These are phyloP conservation scores for Himalopsyche kuldschensis DNA, from an alignment of 2,888 invertebrate species.

Conservation along the genomic window DNA sequence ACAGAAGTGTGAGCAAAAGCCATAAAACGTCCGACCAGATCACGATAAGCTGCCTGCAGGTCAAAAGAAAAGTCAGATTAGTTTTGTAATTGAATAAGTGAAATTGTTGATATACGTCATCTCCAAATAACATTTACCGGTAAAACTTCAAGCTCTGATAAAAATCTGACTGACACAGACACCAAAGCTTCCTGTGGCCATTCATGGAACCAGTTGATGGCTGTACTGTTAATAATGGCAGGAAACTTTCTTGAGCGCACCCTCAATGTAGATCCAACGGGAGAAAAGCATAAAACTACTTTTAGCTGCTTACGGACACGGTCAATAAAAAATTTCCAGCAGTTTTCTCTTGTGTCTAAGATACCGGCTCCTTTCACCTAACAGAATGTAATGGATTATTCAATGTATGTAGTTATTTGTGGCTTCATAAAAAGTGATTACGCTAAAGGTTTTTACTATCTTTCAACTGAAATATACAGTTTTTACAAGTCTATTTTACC, in stretches of 20 bases:
- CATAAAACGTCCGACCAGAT: slow-evolving; percentile 91
- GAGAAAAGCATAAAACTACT: slow-evolving; percentile 96
- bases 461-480: too few species aligned
- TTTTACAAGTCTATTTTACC: too few species aligned
- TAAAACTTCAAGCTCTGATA: slow-evolving; percentile 77
- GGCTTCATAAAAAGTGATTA: too few species aligned
- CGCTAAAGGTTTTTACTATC: too few species aligned
- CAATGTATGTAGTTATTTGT: too few species aligned
- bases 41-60: slow-evolving; percentile 66
- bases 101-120: neutral
- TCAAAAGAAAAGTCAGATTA: neutral
- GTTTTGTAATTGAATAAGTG: neutral
- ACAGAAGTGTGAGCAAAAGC: slow-evolving; percentile 93
- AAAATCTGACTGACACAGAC: slow-evolving; percentile 87
- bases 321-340: slow-evolving; percentile 98
- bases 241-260: slow-evolving; percentile 94
- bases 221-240: slow-evolving; percentile 91
- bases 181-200: slow-evolving; percentile 98
- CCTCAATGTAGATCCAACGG: slow-evolving; percentile 90
- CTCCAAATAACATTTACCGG: slow-evolving; percentile 60
- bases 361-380: slow-evolving; percentile 84
- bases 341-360: slow-evolving; percentile 90
- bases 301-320: slow-evolving; percentile 86
- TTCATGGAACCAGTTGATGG: slow-evolving; percentile 98
- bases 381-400: neutral